These are phyloP conservation scores for Dipodomys ordii DNA, from an alignment of 2,113 vertebrate species.

Conservation along the genomic window DNA sequence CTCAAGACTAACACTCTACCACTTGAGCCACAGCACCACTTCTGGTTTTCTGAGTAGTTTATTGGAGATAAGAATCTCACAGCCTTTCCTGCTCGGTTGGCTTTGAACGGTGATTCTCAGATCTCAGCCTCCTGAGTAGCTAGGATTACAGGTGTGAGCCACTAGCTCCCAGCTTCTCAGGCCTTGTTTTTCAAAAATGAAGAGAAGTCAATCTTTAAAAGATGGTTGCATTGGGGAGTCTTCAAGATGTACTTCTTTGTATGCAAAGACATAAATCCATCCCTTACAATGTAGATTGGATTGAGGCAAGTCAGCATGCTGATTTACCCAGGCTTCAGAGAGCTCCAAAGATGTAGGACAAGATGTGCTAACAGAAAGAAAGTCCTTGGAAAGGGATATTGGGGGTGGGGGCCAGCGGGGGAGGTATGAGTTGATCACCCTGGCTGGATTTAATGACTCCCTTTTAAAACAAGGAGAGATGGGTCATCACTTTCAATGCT, in stretches of 20 bases:
- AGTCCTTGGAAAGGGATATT: no score
- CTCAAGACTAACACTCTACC: no score
- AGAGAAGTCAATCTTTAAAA: background rate
- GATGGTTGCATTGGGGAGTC: background rate
- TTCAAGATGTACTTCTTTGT: background rate
- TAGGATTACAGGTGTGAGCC: no score
- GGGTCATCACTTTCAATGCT: background rate
- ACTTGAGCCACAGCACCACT: no score
- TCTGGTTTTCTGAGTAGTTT: no score
- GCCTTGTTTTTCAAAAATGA: background rate
- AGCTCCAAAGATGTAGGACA: background rate
- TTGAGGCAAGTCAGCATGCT: background rate
- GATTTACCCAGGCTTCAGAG: background rate
- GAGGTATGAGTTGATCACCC: no score
- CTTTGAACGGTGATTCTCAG: no score
- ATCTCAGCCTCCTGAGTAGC: no score
- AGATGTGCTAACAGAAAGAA: background rate
- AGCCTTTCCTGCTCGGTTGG: no score
- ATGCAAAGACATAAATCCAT: background rate
- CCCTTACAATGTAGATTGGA: background rate
- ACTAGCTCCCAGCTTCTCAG: background rate
- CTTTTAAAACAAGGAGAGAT: background rate
- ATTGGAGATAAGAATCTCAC: no score
- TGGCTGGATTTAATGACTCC: background rate
- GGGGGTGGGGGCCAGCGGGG: no score